phyloP scores from a whole-genome alignment of 2,797 vertebrate species.

The Notoglanidium macrostoma region DNA sequence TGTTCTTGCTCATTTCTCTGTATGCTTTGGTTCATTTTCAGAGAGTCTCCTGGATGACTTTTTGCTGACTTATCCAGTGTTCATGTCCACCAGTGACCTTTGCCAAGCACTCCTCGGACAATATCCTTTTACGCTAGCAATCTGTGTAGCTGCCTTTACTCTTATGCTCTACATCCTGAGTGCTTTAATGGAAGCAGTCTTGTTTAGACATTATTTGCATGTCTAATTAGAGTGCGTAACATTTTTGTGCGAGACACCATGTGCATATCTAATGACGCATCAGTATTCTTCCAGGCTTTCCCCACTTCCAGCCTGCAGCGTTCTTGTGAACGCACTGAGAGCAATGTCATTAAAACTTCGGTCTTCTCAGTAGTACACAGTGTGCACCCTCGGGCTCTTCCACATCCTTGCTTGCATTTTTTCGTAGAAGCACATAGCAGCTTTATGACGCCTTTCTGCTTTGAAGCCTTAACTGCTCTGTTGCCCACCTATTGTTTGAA shows the following conservation, averaged over 20 bases:
- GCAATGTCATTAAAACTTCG: constrained; percentile 12
- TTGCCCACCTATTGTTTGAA: constrained; percentile 89
- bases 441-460: constrained; percentile 30
- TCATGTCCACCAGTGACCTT: constrained; percentile 94
- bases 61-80: constrained; percentile 93
- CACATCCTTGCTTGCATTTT: background rate
- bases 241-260: background rate
- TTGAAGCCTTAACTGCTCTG: constrained; percentile 68
- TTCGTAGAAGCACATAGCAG: background rate
- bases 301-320: background rate
- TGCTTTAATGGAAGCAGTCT: background rate
- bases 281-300: background rate
- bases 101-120: constrained; percentile 94
- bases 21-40: constrained; percentile 64
- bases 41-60: constrained; percentile 94
- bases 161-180: background rate
- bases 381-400: constrained; percentile 7
- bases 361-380: background rate
- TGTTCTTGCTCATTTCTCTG: background rate
- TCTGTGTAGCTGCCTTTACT: background rate
- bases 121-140: constrained; percentile 84
- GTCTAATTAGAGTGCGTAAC: background rate
- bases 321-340: background rate
- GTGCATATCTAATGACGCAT: background rate
- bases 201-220: constrained; percentile 7